Conservation (phyloP, 2,113 vertebrate species). For the Coracopsis vasa region DNA sequence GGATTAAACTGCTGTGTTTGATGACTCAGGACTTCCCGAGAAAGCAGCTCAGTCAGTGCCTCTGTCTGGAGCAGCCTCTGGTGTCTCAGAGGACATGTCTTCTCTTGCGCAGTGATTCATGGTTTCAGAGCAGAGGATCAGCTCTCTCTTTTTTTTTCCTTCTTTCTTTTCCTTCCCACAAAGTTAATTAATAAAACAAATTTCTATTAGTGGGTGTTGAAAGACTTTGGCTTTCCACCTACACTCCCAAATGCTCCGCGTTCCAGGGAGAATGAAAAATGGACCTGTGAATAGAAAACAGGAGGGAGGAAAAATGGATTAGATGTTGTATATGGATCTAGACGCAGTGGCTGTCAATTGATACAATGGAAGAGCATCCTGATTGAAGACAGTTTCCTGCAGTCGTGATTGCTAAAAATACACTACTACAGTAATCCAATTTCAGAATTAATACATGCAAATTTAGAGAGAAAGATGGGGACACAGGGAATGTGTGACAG, state of each 20-base stretch:
- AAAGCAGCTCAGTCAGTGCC: conserved; percentile 3
- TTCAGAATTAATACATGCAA: neutral
- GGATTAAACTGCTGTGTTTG: conserved; percentile 41
- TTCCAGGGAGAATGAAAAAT: conserved; percentile 43
- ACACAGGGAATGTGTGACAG: neutral
- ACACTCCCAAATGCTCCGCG: conserved; percentile 9
- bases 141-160: neutral
- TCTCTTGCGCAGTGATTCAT: conserved; percentile 13
- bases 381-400: neutral
- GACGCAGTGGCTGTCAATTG: neutral
- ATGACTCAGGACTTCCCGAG: conserved; percentile 38
- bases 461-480: neutral
- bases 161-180: neutral
- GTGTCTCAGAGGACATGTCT: conserved; percentile 24
- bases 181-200: conserved; percentile 61
- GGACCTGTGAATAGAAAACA: conserved; percentile 22
- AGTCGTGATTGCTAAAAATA: accelerated
- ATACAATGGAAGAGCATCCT: neutral
- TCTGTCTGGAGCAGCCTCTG: conserved; percentile 17
- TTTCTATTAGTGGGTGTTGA: conserved; percentile 43
- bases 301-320: neutral
- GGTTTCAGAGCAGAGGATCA: conserved; percentile 10
- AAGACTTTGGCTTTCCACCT: conserved; percentile 37
- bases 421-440: neutral
- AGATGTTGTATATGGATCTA: neutral